A percentile compares a stretch with the other conserved stretches of the same genome.
Conservation (phyloP, 2,113 vertebrate genomes). For the Cyrtonyx montezumae region DNA sequence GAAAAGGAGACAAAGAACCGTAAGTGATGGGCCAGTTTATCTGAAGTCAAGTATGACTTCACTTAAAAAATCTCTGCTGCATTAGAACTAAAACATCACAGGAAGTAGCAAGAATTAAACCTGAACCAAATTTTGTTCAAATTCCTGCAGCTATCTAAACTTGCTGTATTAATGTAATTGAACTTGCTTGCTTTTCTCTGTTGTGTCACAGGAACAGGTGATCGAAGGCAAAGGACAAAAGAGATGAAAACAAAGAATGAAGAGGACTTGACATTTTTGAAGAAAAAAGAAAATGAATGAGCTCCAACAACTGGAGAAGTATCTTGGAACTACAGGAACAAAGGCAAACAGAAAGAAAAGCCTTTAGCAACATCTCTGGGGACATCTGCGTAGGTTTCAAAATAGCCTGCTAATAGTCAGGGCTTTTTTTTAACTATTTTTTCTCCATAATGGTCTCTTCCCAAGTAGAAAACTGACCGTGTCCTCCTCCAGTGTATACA, state of each 20-base stretch:
- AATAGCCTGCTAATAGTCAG: background rate
- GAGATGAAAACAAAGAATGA: background rate
- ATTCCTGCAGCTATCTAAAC: background rate
- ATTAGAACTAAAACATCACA: background rate
- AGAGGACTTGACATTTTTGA: background rate
- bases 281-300: background rate
- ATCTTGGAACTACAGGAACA: background rate
- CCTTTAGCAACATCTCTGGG: background rate
- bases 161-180: background rate
- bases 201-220: background rate
- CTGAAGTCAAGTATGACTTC: background rate
- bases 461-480: constrained; percentile 7
- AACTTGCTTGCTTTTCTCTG: background rate
- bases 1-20: background rate
- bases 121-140: background rate
- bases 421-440: constrained; percentile 7
- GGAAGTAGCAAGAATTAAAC: background rate
- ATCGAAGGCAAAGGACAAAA: background rate
- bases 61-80: background rate
- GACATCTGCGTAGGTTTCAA: constrained; percentile 14
- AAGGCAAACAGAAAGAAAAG: background rate
- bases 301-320: background rate
- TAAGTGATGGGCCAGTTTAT: background rate
- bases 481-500: background rate
- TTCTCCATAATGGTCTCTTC: constrained; percentile 6